Evolutionary conservation across 2,797 vertebrate species (phyloP), one percentile per base, ranked within the genome.

Genomic region (Pseudomugil tenellus): DNA sequence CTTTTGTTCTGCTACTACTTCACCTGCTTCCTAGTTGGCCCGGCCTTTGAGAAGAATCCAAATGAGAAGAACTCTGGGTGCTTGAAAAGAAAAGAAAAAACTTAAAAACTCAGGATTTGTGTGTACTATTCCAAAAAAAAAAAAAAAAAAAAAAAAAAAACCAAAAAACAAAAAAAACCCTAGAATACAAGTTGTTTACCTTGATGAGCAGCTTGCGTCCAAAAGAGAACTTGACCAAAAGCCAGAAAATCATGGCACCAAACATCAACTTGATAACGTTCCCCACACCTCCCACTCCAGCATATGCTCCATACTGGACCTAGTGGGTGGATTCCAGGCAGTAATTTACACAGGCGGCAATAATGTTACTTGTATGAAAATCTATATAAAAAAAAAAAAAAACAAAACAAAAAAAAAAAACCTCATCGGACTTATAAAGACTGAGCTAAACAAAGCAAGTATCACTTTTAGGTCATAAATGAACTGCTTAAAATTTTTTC

Each of bases 11-110:
- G 2, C 19, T 6, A 21, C 39, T 29, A 63, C 67, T 37, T 77
- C 91, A 99, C 98, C 97, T 99, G 98, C 80, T 96, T 96, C 75
- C 94, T 95, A 43, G 94, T 98, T 74, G 98, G 98, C 84, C 98
- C 98, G 28, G 93, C 86, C 85, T 95, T 95, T 63, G 96, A 90
- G 91, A 99, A 97, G 51, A 84, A n/a, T 63, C 98, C 97, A 74
- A 93, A 96, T 43, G 96, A 97, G 94, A 99, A 99, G 74, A 98
- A 94, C 90, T 95, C 95, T 0, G 98, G 97, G 78, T 95, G 93
- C 98, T 99, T 72, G 58, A 31, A 54, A 43, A 8, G 52, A 19
- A 66, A 32, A 67, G 73, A 3, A 53, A 53, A 2, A 2, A 25
- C 1, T 51, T 14, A 25, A 48, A 48, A 48, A 49, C 46, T 23